Conservation (phyloP, 53 echinoderm and acorn worm species). For the Henricia sp. region DNA sequence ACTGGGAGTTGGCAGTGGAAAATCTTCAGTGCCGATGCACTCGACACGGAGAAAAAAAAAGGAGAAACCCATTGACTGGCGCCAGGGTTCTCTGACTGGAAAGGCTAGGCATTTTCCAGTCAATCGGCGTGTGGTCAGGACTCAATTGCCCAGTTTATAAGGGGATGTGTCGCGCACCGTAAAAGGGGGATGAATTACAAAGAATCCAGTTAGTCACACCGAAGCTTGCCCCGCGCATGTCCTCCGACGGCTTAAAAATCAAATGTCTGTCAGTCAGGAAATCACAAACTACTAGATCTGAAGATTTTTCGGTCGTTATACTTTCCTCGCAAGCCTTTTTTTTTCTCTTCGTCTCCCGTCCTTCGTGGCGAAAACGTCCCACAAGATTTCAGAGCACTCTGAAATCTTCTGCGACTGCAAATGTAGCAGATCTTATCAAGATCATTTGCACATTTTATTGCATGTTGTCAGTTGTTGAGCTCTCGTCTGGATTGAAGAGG, state of each 20-base stretch:
- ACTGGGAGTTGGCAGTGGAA: background rate
- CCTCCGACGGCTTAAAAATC: background rate
- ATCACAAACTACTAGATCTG: background rate
- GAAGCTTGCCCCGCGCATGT: background rate
- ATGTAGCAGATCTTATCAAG: background rate
- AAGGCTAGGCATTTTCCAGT: background rate
- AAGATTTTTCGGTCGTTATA: background rate
- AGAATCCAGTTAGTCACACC: background rate
- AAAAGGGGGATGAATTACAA: conserved; percentile 7
- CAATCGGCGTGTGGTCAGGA: conserved; percentile 11
- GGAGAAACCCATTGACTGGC: conserved; percentile 25
- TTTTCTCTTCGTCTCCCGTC: background rate
- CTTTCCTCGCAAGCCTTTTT: conserved; percentile 4
- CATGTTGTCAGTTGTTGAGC: background rate
- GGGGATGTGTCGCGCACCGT: background rate
- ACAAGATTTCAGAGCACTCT: background rate
- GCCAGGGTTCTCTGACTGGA: conserved; percentile 4
- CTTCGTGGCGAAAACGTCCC: background rate
- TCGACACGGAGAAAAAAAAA: conserved; percentile 6
- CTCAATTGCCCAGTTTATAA: conserved; percentile 26
- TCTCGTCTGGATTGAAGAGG: background rate
- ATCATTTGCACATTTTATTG: background rate
- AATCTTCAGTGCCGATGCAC: background rate
- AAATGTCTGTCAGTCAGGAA: background rate
- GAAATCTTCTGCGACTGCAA: background rate